Evolutionary conservation across 2,797 vertebrate species (phyloP), one percentile per base, ranked within the genome.

Genomic region (Acanthurus tractus): DNA sequence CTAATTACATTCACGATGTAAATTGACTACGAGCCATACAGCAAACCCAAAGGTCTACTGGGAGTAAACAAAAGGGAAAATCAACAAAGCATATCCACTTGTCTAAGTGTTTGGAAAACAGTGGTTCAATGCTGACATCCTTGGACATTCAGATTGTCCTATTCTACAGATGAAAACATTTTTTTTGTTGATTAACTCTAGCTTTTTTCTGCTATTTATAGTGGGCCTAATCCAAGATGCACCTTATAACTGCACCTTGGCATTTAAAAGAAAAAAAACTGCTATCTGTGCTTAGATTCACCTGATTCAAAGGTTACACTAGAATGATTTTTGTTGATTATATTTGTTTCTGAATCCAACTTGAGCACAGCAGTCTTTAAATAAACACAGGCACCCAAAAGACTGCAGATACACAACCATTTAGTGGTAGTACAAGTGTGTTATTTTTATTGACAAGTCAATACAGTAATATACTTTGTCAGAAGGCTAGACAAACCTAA

Each of bases 391-490:
- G 29, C 34, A 44, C 13, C 50, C 15, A 73, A 50, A 40, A 53
- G 8, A 75, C 14, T 6, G 59, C 55, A 59, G 4, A 48, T 9
- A 42, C 29, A 40, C 45, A 42, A 22, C 40, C 15, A 40, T n/a
- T 45, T 13, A 62, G 8, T 48, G 15, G 38, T 38, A 36, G 55
- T 23, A 8, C 15, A 44, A 20, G 42, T 12, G 5, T 55, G 15
- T 65, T 22, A 20, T 20, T 46, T 66, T 59, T 66, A 9, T 52
- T 66, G 15, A 36, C 54, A 52, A 3, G 59, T 74, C 13, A 8
- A 64, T 42, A 57, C 70, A 58, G 9, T 11, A 25, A 46, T 54
- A n/a, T 14, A 53, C 38, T 44, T 13, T 18, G 29, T 20, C 25
- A 15, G 4, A 53, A 46, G 53, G 46, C 13, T 45, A 25, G 8